phyloP scores from a whole-genome alignment of 2,888 invertebrate species.

The Oligia latruncula region DNA sequence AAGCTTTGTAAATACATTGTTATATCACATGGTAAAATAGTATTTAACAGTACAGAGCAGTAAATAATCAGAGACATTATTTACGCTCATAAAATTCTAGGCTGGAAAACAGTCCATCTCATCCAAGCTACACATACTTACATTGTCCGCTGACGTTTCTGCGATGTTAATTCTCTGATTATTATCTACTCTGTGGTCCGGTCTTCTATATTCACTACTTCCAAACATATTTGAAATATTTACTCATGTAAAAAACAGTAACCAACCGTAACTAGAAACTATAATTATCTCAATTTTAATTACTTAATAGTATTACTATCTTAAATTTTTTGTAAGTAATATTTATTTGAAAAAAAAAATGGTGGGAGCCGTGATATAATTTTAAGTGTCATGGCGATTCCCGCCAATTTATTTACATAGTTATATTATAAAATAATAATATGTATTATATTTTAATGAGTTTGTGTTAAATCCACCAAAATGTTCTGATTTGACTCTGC shows the following conservation, averaged over 20 bases:
- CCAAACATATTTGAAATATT: slow-evolving; percentile 34
- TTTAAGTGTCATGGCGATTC: slow-evolving; percentile 34
- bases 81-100: background rate
- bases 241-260: slow-evolving; percentile 28
- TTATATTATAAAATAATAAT: slow-evolving; percentile 9
- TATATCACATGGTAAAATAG: slow-evolving; percentile 45
- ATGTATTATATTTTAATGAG: slow-evolving; percentile 39
- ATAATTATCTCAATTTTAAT: slow-evolving; percentile 1
- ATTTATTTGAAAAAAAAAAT: slow-evolving; percentile 26
- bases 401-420: slow-evolving; percentile 58
- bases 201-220: slow-evolving; percentile 37
- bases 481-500: slow-evolving; percentile 42
- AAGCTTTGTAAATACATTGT: slow-evolving; percentile 54
- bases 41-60: slow-evolving; percentile 21
- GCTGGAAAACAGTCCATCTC: background rate
- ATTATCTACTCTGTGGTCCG: slow-evolving; percentile 30
- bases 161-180: slow-evolving; percentile 18
- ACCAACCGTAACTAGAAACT: slow-evolving; percentile 22
- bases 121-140: background rate
- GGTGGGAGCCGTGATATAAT: slow-evolving; percentile 31
- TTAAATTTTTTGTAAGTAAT: slow-evolving; percentile 18
- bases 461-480: slow-evolving; percentile 48
- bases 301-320: background rate
- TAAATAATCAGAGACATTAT: slow-evolving; percentile 24
- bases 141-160: background rate